Percentiles rank a stretch among this genome's conserved stretches.
Conservation (phyloP, 2,797 vertebrate species). For the Poecilia picta region DNA sequence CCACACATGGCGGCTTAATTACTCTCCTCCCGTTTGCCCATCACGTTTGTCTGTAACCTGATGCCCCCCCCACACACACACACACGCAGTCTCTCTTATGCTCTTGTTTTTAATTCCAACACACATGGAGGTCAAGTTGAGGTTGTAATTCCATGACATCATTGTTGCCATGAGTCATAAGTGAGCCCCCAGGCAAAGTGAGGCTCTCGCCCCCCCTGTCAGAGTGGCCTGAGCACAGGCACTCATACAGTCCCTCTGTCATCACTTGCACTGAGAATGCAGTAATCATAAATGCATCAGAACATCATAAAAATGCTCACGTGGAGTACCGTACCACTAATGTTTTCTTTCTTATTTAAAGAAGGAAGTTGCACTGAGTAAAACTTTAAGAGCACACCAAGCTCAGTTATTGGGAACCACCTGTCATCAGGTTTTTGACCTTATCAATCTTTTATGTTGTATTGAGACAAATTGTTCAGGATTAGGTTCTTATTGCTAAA, state of each 20-base stretch:
- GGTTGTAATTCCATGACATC: constrained; percentile 81
- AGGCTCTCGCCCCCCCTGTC: constrained; percentile 54
- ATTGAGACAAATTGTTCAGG: neutral
- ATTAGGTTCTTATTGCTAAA: neutral
- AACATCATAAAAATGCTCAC: neutral
- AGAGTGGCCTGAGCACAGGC: constrained; percentile 31
- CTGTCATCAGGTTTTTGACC: neutral
- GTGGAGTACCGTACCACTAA: neutral
- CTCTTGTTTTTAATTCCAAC: constrained; percentile 43
- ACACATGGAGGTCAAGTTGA: constrained; percentile 63
- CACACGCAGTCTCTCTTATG: neutral
- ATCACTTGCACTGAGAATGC: constrained; percentile 29
- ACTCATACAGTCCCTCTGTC: constrained; percentile 35
- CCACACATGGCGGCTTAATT: constrained; percentile 48
- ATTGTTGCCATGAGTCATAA: constrained; percentile 79
- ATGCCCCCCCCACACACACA: constrained; percentile 10
- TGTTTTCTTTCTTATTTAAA: neutral
- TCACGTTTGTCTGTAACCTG: constrained; percentile 58
- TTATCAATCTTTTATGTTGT: neutral
- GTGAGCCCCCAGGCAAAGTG: constrained; percentile 62
- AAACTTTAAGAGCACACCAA: neutral
- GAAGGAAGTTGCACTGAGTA: neutral
- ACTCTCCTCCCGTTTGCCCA: constrained; percentile 21
- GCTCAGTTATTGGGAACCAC: neutral
- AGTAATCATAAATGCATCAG: constrained; percentile 11